These are phyloP conservation scores for Cataglyphis altisquamis DNA, from an alignment of 2,888 invertebrate genomes.

Conservation along the genomic window DNA sequence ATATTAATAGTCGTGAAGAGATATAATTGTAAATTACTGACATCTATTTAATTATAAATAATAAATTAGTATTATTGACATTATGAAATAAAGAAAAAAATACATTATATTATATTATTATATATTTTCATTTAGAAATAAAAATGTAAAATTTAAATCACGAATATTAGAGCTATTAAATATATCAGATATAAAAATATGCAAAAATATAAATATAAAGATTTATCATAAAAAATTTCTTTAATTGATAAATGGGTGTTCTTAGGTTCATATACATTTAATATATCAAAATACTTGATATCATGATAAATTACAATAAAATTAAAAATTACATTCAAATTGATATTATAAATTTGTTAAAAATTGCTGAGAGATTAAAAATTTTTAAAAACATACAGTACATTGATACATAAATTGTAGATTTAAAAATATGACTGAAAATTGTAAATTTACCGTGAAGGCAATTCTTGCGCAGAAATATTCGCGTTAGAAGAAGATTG, in stretches of 20 bases:
- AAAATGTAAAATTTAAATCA: neutral
- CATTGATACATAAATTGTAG: neutral
- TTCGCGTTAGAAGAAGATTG: slow-evolving; percentile 18
- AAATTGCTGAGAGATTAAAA: neutral
- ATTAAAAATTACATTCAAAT: no score
- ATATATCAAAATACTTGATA: neutral
- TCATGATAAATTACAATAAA: neutral
- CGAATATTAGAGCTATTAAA: neutral
- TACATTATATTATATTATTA: neutral
- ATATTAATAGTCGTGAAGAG: neutral
- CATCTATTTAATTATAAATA: neutral
- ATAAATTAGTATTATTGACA: neutral
- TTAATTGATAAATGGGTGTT: neutral
- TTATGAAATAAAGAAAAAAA: neutral
- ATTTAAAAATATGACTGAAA: neutral
- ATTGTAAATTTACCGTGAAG: neutral
- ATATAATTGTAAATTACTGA: neutral
- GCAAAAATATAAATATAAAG: neutral
- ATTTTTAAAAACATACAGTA: neutral
- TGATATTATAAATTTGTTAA: neutral
- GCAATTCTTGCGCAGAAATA: neutral
- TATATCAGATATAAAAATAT: neutral
- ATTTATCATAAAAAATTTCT: neutral
- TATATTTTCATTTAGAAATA: neutral
- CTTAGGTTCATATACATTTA: neutral